Conservation (phyloP, 2,797 vertebrate species). For the Chloroceryle amazona region DNA sequence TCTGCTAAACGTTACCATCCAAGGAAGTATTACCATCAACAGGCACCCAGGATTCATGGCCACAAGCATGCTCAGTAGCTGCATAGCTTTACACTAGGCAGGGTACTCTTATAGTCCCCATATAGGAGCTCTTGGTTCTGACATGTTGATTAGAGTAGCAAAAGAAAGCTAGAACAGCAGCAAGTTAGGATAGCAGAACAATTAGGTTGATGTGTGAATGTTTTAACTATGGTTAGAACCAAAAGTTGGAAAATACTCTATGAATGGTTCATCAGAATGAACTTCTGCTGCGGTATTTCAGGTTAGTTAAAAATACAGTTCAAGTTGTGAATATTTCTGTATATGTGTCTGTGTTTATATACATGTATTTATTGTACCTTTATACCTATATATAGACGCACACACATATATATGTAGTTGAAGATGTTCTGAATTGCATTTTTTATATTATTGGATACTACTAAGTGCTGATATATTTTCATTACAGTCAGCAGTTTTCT, state of each 20-base stretch:
- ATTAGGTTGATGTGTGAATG: slow-evolving; percentile 34
- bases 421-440: slow-evolving; percentile 77
- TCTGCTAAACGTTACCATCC: slow-evolving; percentile 54
- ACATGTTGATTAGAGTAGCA: slow-evolving; percentile 38
- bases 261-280: slow-evolving; percentile 58
- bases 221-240: slow-evolving; percentile 59
- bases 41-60: not conserved
- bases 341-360: slow-evolving; percentile 73
- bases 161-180: slow-evolving; percentile 18
- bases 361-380: slow-evolving; percentile 56
- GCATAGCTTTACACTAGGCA: slow-evolving; percentile 48
- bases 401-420: slow-evolving; percentile 65
- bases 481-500: slow-evolving; percentile 83
- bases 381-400: slow-evolving; percentile 61
- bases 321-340: slow-evolving; percentile 72
- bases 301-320: slow-evolving; percentile 75
- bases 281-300: slow-evolving; percentile 78
- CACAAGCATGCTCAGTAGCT: slow-evolving; percentile 61
- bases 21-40: not conserved
- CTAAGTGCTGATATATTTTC: slow-evolving; percentile 83
- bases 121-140: slow-evolving; percentile 41
- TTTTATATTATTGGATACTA: slow-evolving; percentile 82
- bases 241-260: slow-evolving; percentile 47
- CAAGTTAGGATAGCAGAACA: slow-evolving; percentile 21
- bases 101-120: not conserved